These are phyloP conservation scores for Phenganax stokvisi DNA, from an alignment of 92 coral and sea anemone genomes.

Conservation along the genomic window DNA sequence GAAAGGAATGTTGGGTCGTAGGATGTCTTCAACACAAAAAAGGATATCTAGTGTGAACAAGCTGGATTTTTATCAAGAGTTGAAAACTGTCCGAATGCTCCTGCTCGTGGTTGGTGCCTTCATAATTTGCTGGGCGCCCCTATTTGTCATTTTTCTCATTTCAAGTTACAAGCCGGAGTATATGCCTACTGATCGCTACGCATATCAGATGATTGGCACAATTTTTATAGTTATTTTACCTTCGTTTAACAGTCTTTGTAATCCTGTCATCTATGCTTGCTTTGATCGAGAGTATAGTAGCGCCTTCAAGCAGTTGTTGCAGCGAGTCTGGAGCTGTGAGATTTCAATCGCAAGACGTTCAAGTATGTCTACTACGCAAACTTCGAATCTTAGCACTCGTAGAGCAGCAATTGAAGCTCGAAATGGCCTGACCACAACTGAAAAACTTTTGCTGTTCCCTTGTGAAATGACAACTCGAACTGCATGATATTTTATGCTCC, in stretches of 20 bases:
- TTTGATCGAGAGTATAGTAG: conserved; percentile 78
- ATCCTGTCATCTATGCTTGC: conserved; percentile 91
- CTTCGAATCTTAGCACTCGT: background rate
- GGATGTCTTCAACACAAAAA: background rate
- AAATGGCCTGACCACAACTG: no score
- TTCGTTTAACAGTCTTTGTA: conserved; percentile 82
- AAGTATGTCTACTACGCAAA: background rate
- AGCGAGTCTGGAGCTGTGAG: conserved; percentile 1
- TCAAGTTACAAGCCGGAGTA: conserved; percentile 13
- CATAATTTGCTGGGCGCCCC: conserved; percentile 31
- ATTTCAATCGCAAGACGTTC: background rate
- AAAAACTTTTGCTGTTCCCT: no score
- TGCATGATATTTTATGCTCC: no score
- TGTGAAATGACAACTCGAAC: no score
- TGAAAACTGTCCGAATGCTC: conserved; percentile 27
- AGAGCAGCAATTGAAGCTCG: background rate
- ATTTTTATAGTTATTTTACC: conserved; percentile 57
- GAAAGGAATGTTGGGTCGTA: conserved; percentile 37
- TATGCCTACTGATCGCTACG: background rate
- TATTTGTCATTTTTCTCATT: conserved; percentile 25
- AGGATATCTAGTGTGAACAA: background rate
- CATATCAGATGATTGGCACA: background rate
- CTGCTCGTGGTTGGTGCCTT: conserved; percentile 17
- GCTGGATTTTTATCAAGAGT: conserved; percentile 44
- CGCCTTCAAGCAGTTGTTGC: conserved; percentile 68